Base-by-base conservation (phyloP, 1,140 invertebrate species). In the Cotesia glomerata region DNA sequence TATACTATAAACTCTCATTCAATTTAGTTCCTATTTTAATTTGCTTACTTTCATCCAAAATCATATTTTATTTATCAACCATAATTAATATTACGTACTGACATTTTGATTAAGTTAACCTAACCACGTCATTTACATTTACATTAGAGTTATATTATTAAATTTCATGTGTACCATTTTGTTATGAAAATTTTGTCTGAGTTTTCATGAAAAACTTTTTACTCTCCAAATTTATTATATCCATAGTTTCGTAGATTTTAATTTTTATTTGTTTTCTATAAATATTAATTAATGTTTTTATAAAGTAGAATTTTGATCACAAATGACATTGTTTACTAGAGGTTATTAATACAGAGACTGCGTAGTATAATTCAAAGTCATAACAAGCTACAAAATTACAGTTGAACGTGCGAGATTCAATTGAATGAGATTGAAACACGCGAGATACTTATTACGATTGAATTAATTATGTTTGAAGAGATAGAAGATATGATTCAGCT, bases 331-430 rank as follows among this genome's bases (percentile, higher is more conserved):
- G 58, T 61, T 61, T 7, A 13, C 58, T 26, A 61, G 11, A 18
- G 58, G 34, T 61, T 13, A 61, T 9, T 61, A 11, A 26, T 61
- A n/a, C n/a, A 26, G 8, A 51, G 67, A 36, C 39, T 69, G 67
- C 67, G 67, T 69, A 56, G 61, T 69, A 69, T 45, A 69, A 67
- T 73, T 62, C 59, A 64, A 34, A 64, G 51, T 73, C 76, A 76
- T 76, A 78, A 78, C 75, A 78, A 76, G 73, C 51, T 49, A 56
- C 52, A 75, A 79, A 82, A 81, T 74, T 82, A 78, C 79, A 72
- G 76, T 77, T 68, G 75, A 79, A 80, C 74, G 74, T 68, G 76
- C 74, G 66, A 78, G 74, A 81, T 80, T 82, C 81, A 82, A 82
- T 82, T 80, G 79, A 80, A 80, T 76, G 75, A 76, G 69, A 74